A percentile compares a stretch with the other conserved stretches of the same genome.
These are phyloP conservation scores for Ciconia nigra DNA, from an alignment of 2,797 vertebrate genomes.

Conservation along the genomic window DNA sequence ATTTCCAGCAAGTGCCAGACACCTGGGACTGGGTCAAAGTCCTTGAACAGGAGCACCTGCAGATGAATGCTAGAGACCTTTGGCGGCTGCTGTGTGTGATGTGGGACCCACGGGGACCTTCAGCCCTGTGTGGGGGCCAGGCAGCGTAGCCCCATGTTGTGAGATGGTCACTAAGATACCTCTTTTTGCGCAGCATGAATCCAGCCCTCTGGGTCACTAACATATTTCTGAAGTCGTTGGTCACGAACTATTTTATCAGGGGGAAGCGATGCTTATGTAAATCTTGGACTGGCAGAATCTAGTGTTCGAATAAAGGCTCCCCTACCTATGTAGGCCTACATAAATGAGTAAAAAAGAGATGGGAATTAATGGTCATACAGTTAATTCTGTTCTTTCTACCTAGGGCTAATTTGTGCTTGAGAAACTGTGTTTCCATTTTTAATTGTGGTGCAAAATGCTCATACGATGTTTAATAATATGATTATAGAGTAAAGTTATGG, in stretches of 20 bases:
- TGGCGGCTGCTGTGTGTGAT: not conserved
- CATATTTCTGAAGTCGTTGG: not conserved
- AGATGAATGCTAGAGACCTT: not conserved
- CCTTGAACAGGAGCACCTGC: not conserved
- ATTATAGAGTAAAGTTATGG: not conserved
- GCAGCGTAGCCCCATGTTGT: not conserved
- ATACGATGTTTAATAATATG: not conserved
- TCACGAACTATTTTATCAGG: not conserved
- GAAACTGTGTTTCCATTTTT: not conserved
- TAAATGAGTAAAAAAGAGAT: not conserved
- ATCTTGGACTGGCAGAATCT: not conserved
- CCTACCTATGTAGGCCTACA: not conserved
- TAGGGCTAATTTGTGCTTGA: not conserved
- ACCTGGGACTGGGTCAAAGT: fast-evolving
- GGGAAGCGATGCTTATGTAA: not conserved
- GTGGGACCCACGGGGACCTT: not conserved
- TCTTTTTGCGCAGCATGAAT: not conserved
- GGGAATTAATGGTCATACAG: not conserved
- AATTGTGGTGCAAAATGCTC: not conserved
- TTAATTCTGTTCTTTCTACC: not conserved
- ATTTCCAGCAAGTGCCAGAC: not conserved
- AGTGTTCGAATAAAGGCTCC: not conserved
- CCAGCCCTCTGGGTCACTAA: not conserved
- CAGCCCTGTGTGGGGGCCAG: fast-evolving
- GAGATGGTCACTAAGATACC: not conserved